Conservation (phyloP, 2,113 vertebrate genomes). For the Misgurnus mizolepis region DNA sequence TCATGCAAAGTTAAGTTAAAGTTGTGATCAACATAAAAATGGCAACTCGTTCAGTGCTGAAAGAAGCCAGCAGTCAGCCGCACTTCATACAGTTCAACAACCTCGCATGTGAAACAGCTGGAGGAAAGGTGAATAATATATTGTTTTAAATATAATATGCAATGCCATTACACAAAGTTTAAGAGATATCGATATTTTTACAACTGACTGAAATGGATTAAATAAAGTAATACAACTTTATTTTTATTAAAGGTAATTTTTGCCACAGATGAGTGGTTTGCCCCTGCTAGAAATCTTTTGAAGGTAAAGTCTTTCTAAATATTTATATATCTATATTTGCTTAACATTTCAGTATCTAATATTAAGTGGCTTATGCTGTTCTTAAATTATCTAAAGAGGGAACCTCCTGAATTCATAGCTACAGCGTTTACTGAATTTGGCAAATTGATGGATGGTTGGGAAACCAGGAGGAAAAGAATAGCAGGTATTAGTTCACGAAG, state of each 20-base stretch:
- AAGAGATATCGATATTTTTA: neutral
- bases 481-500: constrained; percentile 65
- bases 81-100: constrained; percentile 74
- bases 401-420: constrained; percentile 65
- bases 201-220: neutral
- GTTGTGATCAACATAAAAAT: constrained; percentile 32
- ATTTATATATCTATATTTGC: neutral
- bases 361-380: neutral
- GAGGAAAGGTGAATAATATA: constrained; percentile 68
- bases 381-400: constrained; percentile 60
- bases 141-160: neutral
- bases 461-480: constrained; percentile 78
- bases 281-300: constrained; percentile 74
- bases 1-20: neutral
- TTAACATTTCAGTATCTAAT: neutral
- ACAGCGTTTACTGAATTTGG: constrained; percentile 76
- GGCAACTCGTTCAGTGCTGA: constrained; percentile 50
- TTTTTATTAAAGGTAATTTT: constrained; percentile 68
- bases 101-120: constrained; percentile 68
- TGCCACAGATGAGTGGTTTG: constrained; percentile 79
- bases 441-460: constrained; percentile 85
- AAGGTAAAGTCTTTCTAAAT: constrained; percentile 64
- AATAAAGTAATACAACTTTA: neutral
- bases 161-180: no score
- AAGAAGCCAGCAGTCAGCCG: constrained; percentile 40